Evolutionary conservation across 2,888 invertebrate genomes (phyloP).

Genomic region (Carcina quercana): DNA sequence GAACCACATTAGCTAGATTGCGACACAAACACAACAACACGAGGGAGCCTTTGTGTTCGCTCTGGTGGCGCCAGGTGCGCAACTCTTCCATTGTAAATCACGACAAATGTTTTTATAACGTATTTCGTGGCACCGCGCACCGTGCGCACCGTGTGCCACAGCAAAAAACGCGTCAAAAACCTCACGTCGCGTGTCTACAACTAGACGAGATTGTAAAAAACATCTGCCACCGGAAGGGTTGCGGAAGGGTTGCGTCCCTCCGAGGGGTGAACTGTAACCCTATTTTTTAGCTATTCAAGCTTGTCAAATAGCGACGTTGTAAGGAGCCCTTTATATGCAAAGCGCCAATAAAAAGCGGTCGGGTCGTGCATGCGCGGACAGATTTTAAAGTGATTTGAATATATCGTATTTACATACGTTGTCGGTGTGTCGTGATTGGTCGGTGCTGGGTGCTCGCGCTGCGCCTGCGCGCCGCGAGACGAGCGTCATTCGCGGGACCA

Average conservation of each 20-base stretch:
- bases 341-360: conserved; percentile 64
- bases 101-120: conserved; percentile 7
- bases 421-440: conserved; percentile 46
- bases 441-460: conserved; percentile 46
- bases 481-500: conserved; percentile 52
- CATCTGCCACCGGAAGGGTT: conserved; percentile 58
- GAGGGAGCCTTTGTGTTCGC: background rate
- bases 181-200: conserved; percentile 43
- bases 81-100: conserved; percentile 1
- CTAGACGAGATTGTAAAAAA: conserved; percentile 48
- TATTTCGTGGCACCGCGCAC: conserved; percentile 8
- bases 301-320: conserved; percentile 15
- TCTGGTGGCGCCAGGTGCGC: conserved; percentile 6
- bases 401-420: conserved; percentile 63
- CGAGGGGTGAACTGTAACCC: conserved; percentile 24
- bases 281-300: conserved; percentile 32
- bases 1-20: background rate
- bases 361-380: conserved; percentile 68
- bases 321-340: conserved; percentile 48
- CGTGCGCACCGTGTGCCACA: conserved; percentile 14
- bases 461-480: conserved; percentile 45
- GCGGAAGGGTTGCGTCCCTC: conserved; percentile 51
- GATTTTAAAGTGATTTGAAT: conserved; percentile 73
- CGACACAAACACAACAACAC: conserved; percentile 3
- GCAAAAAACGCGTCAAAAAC: conserved; percentile 41